Percentiles rank a stretch among this genome's conserved stretches.
phyloP scores from a whole-genome alignment of 2,797 vertebrate species.

The Hafferia zeledoni region DNA sequence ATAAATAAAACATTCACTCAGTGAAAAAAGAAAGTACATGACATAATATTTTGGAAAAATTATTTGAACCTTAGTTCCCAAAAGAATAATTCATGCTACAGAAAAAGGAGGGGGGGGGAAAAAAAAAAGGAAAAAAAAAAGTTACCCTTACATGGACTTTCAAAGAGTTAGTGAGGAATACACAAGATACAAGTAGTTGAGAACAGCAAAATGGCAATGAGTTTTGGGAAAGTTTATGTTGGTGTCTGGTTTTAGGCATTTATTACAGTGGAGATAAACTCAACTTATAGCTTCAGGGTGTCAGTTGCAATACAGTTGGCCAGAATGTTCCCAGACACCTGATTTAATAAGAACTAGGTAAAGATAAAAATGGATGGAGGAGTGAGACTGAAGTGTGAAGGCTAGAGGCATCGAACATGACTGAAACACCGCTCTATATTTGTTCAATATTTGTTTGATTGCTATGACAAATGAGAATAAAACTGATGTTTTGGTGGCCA shows the following conservation, averaged over 20 bases:
- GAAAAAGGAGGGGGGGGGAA: neutral
- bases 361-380: neutral
- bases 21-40: neutral
- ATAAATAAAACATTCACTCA: neutral
- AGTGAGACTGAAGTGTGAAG: neutral
- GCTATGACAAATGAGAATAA: neutral
- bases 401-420: neutral
- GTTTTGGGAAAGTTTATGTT: neutral
- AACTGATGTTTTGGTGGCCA: neutral
- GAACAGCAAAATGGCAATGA: neutral
- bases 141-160: neutral
- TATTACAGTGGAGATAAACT: neutral
- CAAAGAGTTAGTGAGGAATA: neutral
- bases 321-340: neutral
- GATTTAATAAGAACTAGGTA: constrained; percentile 2
- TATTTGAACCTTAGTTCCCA: neutral
- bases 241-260: neutral
- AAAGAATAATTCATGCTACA: neutral
- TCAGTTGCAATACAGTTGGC: neutral
- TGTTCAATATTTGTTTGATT: constrained; percentile 20
- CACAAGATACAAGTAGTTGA: neutral
- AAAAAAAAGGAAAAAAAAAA: neutral
- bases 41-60: neutral
- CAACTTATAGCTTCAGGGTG: neutral
- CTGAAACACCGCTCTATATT: neutral